Evolutionary conservation across 1,140 invertebrate genomes (phyloP), one percentile per base, ranked within the genome.

Genomic region (Dendroctonus valens): DNA sequence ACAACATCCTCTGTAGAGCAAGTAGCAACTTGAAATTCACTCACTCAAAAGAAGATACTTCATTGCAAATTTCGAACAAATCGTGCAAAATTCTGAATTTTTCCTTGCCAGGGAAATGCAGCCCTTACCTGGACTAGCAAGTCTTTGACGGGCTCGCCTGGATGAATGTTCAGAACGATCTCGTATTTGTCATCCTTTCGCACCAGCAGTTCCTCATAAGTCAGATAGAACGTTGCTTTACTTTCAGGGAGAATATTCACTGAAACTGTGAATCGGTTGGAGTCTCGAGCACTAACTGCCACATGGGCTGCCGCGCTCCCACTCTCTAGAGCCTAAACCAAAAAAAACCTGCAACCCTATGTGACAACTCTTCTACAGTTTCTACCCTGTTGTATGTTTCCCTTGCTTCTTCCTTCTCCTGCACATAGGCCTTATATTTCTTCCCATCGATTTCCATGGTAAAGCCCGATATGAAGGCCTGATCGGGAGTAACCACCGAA

Each of bases 351-450:
- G 6, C 41, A 49, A 42, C 26, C 26, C 8, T 14, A 48, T 40
- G n/a, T 44, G n/a, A 7, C 46, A 64, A 64, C 7, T 6, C 0
- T 14, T 41, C 7, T n/a, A 37, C 7, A 49, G 11, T 57, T 55
- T 26, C 67, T 55, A 87, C 87, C 41, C 83, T 73, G 41, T 83
- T 77, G 73, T 89, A 89, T 39, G 83, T 85, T 66, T 84, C 78
- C 73, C 86, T 85, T 0, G 87, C 88, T 77, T 87, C 83, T 75
- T 85, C 82, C 78, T 85, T 86, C 69, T 85, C 83, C 73, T 85
- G 79, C 2, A 85, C 81, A 62, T 82, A 83, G 11, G 83, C 83
- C 66, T 82, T 76, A 65, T 83, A 84, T 0, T 73, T 74, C 72
- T 83, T 81, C 7, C 82, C 82, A 50, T 81, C 81, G 8, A 84